Percentiles rank a stretch among this genome's conserved stretches.
Evolutionary conservation across 2,113 vertebrate genomes (phyloP).

Genomic region (Zosterops hypoxanthus): DNA sequence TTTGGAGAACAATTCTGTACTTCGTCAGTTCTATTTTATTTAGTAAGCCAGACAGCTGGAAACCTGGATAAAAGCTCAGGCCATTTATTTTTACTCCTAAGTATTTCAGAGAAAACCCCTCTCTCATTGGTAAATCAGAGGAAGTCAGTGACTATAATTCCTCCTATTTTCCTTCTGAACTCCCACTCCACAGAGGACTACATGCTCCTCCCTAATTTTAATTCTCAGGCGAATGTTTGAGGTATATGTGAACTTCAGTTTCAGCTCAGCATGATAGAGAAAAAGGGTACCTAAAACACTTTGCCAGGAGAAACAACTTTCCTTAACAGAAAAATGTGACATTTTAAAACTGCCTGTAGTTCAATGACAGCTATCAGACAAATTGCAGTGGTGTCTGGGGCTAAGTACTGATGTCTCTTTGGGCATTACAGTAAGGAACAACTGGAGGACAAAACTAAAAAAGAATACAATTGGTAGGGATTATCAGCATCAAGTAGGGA

Average conservation of each 20-base stretch:
- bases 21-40: not conserved
- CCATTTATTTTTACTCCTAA: not conserved
- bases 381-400: not conserved
- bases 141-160: not conserved
- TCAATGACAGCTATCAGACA: not conserved
- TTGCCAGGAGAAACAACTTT: not conserved
- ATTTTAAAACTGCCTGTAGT: not conserved
- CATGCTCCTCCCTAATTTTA: not conserved
- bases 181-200: not conserved
- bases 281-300: not conserved
- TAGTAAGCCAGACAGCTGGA: not conserved
- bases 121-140: not conserved
- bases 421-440: not conserved
- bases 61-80: not conserved
- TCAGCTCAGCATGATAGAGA: not conserved
- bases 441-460: constrained; percentile 24
- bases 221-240: not conserved
- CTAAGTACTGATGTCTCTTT: not conserved
- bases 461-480: constrained; percentile 39
- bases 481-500: constrained; percentile 1
- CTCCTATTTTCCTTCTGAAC: not conserved
- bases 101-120: not conserved
- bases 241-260: not conserved
- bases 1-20: not conserved
- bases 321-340: not conserved